Conservation (phyloP, 2,797 vertebrate species). For the Anisognathus igniventris region DNA sequence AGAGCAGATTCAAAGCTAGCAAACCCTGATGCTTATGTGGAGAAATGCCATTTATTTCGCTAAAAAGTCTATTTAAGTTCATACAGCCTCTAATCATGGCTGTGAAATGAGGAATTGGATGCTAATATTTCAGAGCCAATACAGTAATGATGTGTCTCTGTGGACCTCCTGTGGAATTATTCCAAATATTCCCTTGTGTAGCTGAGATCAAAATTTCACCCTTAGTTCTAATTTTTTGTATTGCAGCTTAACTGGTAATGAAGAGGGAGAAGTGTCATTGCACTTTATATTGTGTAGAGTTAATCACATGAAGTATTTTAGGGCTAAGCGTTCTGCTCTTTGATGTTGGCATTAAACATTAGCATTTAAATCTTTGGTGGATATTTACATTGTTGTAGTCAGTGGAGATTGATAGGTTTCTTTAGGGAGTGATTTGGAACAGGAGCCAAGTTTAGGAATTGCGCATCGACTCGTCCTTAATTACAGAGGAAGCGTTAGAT, state of each 20-base stretch:
- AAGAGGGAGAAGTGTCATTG: conserved; percentile 4
- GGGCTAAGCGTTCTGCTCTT: neutral
- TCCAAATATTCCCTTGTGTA: conserved; percentile 24
- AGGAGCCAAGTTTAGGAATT: conserved; percentile 47
- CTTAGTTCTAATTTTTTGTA: conserved; percentile 13
- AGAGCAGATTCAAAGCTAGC: neutral
- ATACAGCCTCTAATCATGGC: conserved; percentile 31
- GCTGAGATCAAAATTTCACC: conserved; percentile 36
- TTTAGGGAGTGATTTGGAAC: conserved; percentile 43
- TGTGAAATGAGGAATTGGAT: conserved; percentile 43
- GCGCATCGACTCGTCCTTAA: conserved; percentile 21
- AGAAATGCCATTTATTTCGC: conserved; percentile 12
- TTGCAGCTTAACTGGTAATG: conserved; percentile 6
- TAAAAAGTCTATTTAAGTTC: conserved; percentile 32
- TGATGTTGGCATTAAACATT: conserved; percentile 36
- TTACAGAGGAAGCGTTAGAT: conserved; percentile 47
- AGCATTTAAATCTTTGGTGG: conserved; percentile 33
- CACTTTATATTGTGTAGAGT: neutral
- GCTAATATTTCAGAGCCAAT: conserved; percentile 50
- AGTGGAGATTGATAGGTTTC: conserved; percentile 50
- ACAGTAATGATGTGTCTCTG: conserved; percentile 32
- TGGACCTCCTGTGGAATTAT: conserved; percentile 30
- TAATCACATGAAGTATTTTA: conserved; percentile 30
- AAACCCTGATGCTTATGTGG: neutral
- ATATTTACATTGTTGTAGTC: conserved; percentile 57